A percentile compares a stretch with the other conserved stretches of the same genome.
Evolutionary conservation across 2,888 invertebrate species (phyloP).

Genomic region (Drosophila flavopinicola): DNA sequence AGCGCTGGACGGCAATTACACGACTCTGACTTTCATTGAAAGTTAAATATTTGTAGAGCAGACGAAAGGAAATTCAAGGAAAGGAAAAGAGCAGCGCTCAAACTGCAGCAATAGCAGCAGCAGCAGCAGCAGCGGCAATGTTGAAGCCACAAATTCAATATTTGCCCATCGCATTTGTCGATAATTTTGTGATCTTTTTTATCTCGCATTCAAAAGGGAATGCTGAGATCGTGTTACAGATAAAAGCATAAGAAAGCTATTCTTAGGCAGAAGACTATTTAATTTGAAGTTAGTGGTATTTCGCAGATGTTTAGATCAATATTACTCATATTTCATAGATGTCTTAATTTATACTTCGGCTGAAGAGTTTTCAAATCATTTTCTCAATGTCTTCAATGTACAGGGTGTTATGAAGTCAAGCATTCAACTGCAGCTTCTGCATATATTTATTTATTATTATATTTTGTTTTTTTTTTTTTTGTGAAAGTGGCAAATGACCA

Average conservation of each 20-base stretch:
- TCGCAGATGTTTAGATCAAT: no score
- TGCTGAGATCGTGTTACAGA: no score
- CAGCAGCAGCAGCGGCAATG: slow-evolving; percentile 13
- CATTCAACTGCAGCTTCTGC: background rate
- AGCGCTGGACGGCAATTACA: slow-evolving; percentile 58
- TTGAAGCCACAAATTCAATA: slow-evolving; percentile 53
- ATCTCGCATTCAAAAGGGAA: background rate
- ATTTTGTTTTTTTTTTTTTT: slow-evolving; percentile 44
- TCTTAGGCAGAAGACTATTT: no score
- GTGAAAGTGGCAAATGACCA: slow-evolving; percentile 77
- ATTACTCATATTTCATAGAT: no score
- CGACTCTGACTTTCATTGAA: slow-evolving; percentile 72
- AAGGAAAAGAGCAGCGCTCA: slow-evolving; percentile 58
- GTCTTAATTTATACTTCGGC: no score
- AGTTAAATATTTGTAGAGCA: slow-evolving; percentile 77
- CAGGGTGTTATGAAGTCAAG: slow-evolving; percentile 24
- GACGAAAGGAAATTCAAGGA: slow-evolving; percentile 73
- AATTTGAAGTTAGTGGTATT: no score
- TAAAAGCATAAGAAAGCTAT: no score
- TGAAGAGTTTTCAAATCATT: no score
- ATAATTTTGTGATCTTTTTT: background rate
- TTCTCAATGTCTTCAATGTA: no score
- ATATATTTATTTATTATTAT: slow-evolving; percentile 30
- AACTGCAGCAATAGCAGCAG: slow-evolving; percentile 8
- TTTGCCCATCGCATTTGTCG: slow-evolving; percentile 50